Evolutionary conservation across 2,888 invertebrate species (phyloP), one percentile per base, ranked within the genome.

Genomic region (Platycnemis pennipes): DNA sequence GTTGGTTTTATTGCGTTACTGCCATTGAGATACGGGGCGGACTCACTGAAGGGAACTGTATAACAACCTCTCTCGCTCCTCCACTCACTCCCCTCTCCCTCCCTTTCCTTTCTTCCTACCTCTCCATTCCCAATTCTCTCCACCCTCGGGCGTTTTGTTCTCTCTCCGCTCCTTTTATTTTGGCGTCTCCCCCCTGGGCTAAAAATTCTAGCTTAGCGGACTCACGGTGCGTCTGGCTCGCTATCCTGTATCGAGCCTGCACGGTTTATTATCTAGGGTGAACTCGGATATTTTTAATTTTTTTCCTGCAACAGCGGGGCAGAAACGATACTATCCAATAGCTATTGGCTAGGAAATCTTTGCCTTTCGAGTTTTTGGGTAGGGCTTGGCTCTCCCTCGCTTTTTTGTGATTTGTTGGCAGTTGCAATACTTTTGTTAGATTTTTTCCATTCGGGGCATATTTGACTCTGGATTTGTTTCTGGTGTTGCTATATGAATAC

Each of bases 1-100:
- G 86, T 56, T 56, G 44, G 69, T 69, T 91, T 63, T 91, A 91
- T 91, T 91, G 56, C 91, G 91, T 91, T 69, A 91, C 63, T 45
- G 69, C 91, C 91, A 19, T 63, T 91, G 56, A 53, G 89, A 89
- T 89, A 22, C 89, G 37, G 42, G 63, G 88, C 63, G 49, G 26
- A 37, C 63, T 91, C 13, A 44, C 44, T 44, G 63, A 31, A 69
- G 91, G n/a, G 91, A 91, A 69, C 91, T 44, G 63, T 91, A 63
- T 69, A 69, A 91, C 91, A 91, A 69, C 63, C 91, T 91, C 91
- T 69, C 91, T 69, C 91, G 0, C 63, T 69, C 22, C 63, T 45
- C 26, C 63, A 22, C 63, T 13, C 53, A 19, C 26, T 37, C 49
- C 13, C 37, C 49, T 37, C 89, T 56, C 31, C 56, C 53, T 53